Evolutionary conservation across 2,888 invertebrate species (phyloP).

Genomic region (Chrysina gloriosa): DNA sequence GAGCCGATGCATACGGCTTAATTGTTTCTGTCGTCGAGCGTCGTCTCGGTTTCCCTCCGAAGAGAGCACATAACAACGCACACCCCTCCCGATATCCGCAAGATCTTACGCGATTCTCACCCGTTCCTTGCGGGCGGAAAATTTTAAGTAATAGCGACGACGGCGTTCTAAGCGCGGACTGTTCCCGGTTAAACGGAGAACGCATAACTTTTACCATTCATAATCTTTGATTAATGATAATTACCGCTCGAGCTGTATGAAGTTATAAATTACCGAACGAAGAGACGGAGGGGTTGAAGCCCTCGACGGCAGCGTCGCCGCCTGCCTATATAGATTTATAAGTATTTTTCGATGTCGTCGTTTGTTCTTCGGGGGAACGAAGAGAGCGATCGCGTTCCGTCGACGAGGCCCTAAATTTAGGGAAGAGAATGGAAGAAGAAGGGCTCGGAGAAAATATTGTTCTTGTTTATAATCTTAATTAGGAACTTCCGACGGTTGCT

Average conservation of each 20-base stretch:
- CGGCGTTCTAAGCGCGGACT: conserved; percentile 1
- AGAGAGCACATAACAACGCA: background rate
- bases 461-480: conserved; percentile 2
- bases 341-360: conserved; percentile 27
- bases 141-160: conserved; percentile 55
- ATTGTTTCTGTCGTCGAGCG: conserved; percentile 55
- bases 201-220: conserved; percentile 64
- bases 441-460: conserved; percentile 16
- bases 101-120: conserved; percentile 8
- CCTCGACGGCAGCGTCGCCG: background rate
- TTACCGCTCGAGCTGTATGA: conserved; percentile 59
- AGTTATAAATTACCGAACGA: conserved; percentile 60
- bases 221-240: conserved; percentile 65
- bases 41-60: conserved; percentile 16
- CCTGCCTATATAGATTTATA: conserved; percentile 24
- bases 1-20: conserved; percentile 55
- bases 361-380: background rate
- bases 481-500: background rate
- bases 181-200: conserved; percentile 54
- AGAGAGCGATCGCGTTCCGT: background rate
- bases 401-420: conserved; percentile 14
- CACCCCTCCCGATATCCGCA: too few species aligned
- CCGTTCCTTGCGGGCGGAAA: conserved; percentile 48
- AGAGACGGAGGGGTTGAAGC: conserved; percentile 47
- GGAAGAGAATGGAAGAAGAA: background rate